Conservation (phyloP, 2,797 vertebrate species). For the Otus scops region DNA sequence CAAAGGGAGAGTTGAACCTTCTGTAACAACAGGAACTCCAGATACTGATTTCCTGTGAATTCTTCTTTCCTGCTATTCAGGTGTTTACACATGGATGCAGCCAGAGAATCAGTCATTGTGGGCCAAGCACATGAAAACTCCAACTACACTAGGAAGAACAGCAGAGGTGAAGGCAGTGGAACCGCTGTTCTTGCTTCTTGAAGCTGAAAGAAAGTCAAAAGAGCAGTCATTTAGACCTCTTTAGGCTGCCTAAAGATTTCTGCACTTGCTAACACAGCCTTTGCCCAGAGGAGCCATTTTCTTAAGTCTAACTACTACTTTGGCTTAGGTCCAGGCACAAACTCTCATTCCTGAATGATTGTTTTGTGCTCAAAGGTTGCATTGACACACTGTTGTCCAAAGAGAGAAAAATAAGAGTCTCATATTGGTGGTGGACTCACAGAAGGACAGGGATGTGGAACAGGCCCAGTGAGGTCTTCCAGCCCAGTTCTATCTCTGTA, state of each 20-base stretch:
- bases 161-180: neutral
- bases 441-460: neutral
- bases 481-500: neutral
- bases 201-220: constrained; percentile 23
- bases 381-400: neutral
- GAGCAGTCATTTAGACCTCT: neutral
- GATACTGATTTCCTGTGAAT: neutral
- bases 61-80: neutral
- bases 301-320: neutral
- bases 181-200: neutral
- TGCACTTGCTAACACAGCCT: neutral
- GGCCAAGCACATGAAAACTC: neutral
- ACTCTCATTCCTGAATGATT: neutral
- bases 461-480: neutral
- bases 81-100: neutral
- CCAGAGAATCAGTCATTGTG: neutral
- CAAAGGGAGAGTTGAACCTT: neutral
- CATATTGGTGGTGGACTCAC: neutral
- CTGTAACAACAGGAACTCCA: neutral
- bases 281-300: neutral
- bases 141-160: neutral
- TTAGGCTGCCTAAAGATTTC: neutral
- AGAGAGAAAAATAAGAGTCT: neutral
- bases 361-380: neutral
- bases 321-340: neutral